Percentiles rank a stretch among this genome's conserved stretches.
Conservation (phyloP, 2,888 invertebrate genomes). For the Rugalucina vietnamica region DNA sequence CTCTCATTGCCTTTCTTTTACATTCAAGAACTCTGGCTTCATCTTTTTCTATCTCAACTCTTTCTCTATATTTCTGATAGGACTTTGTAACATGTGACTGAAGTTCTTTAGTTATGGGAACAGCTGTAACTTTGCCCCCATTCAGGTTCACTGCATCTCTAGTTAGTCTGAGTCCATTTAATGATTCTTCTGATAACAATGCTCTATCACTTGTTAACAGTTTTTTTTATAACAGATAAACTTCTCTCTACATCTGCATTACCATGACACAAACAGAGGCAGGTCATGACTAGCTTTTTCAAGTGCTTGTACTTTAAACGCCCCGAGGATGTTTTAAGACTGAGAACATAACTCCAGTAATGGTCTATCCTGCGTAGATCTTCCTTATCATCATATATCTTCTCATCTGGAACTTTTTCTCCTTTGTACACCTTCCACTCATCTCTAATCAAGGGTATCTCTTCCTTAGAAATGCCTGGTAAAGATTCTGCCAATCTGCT, state of each 20-base stretch:
- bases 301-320: slow-evolving; percentile 13
- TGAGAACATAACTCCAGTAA: slow-evolving; percentile 40
- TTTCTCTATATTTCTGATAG: slow-evolving; percentile 18
- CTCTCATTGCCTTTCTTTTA: neutral
- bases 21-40: neutral
- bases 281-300: slow-evolving; percentile 26
- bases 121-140: slow-evolving; percentile 31
- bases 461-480: slow-evolving; percentile 1
- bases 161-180: slow-evolving; percentile 41
- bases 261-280: slow-evolving; percentile 27
- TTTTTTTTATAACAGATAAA: slow-evolving; percentile 41
- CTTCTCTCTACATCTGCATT: slow-evolving; percentile 51
- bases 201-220: slow-evolving; percentile 42
- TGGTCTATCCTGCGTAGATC: slow-evolving; percentile 22
- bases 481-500: neutral
- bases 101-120: slow-evolving; percentile 17
- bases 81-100: slow-evolving; percentile 10
- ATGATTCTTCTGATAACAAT: slow-evolving; percentile 34
- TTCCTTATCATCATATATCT: slow-evolving; percentile 17
- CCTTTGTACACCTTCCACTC: slow-evolving; percentile 35
- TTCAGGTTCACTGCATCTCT: slow-evolving; percentile 37
- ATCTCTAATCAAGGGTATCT: slow-evolving; percentile 2
- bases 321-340: slow-evolving; percentile 11
- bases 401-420: slow-evolving; percentile 16
- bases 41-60: slow-evolving; percentile 27